phyloP scores from a whole-genome alignment of 2,888 invertebrate genomes.

The Thysanoteuthis rhombus region DNA sequence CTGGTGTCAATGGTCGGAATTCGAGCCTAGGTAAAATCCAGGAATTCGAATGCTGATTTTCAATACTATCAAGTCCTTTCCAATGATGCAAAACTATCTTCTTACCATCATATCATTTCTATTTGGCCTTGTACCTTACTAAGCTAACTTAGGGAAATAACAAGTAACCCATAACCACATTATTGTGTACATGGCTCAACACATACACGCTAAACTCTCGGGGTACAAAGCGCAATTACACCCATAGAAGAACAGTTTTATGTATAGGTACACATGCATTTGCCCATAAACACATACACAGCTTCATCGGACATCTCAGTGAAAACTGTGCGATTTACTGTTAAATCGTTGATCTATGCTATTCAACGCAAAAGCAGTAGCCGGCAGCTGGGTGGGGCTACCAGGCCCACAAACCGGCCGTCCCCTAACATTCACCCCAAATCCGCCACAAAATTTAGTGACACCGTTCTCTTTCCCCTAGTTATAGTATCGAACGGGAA shows the following conservation, averaged over 20 bases:
- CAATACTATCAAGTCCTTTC: too few species aligned
- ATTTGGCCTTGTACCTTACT: too few species aligned
- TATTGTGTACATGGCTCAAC: too few species aligned
- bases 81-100: too few species aligned
- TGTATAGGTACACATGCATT: not conserved
- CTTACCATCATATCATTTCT: too few species aligned
- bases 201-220: too few species aligned
- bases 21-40: too few species aligned
- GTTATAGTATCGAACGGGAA: not conserved
- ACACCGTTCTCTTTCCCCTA: not conserved
- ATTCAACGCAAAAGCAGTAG: not conserved
- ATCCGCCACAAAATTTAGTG: not conserved
- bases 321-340: not conserved
- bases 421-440: not conserved
- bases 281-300: not conserved
- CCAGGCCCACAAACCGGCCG: not conserved
- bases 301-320: not conserved
- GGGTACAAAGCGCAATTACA: not conserved
- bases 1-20: too few species aligned
- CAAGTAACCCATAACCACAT: too few species aligned
- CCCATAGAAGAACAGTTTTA: not conserved
- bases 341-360: not conserved
- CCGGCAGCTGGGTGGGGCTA: not conserved
- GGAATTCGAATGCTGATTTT: too few species aligned
- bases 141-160: too few species aligned